Evolutionary conservation across 2,113 vertebrate species (phyloP).

Genomic region (Alectura lathami): DNA sequence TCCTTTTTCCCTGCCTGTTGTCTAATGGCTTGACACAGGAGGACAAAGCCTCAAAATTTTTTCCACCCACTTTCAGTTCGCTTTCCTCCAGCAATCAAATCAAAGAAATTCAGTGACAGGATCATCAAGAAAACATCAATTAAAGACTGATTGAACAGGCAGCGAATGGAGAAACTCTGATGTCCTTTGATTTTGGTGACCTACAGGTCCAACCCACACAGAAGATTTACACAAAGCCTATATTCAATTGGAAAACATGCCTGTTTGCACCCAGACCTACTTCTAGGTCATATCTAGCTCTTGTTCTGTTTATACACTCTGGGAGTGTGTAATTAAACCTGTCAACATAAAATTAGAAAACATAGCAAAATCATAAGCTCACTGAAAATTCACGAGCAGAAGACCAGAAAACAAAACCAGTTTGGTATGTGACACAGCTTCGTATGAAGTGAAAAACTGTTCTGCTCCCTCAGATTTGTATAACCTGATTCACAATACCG

Average conservation of each 20-base stretch:
- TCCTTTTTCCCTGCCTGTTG: neutral
- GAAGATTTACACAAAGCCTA: neutral
- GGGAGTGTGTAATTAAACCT: neutral
- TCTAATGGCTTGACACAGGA: neutral
- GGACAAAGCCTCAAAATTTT: neutral
- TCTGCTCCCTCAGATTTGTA: neutral
- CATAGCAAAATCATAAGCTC: neutral
- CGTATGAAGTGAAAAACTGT: neutral
- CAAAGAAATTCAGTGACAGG: neutral
- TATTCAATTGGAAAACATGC: neutral
- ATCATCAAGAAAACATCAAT: neutral
- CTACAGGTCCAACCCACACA: neutral
- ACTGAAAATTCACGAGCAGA: neutral
- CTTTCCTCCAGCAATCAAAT: conserved; percentile 17
- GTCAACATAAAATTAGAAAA: neutral
- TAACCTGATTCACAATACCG: neutral
- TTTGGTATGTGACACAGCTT: neutral
- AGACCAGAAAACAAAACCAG: neutral
- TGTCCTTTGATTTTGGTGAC: neutral
- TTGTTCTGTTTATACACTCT: neutral
- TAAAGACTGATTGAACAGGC: neutral
- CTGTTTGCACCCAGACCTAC: neutral
- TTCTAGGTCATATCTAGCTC: neutral
- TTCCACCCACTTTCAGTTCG: neutral
- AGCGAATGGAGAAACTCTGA: neutral